Base-by-base conservation (phyloP, 2,888 invertebrate genomes). In the Smittia sp. region DNA sequence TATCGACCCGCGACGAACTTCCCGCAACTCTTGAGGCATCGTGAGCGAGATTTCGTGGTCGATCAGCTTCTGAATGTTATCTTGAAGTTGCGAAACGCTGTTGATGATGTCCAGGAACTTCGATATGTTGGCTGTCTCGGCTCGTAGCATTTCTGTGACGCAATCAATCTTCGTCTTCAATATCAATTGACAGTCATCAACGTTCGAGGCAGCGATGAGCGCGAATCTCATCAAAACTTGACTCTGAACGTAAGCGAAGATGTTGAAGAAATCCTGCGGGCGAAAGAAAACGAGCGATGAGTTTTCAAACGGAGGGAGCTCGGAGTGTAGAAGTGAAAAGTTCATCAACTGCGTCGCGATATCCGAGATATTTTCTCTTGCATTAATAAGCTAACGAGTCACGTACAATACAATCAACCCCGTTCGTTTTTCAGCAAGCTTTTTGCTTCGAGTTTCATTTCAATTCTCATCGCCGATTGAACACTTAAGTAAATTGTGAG, bases 231-330 rank as follows among this genome's bases (percentile, higher is more conserved):
- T 75, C 27, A 83, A 75, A 75, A 80, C 82, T 76, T 82, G 82
- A 6, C 82, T 82, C 76, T 82, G 82, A 46, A 82, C 81, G 75
- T 82, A 82, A 20, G 82, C 80, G 73, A 82, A 82, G 27, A 82
- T 82, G 74, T 82, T 82, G 76, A 81, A 81, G 74, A 82, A 82
- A 73, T 81, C 81, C 82, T 82, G 75, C 6, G 75, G n/a, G n/a
- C n/a, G n/a, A n/a, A 75, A 13, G 1, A 27, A 65, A 27, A 38
- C n/a, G 15, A 65, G 15, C n/a, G 27, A 32, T 13, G 9, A 13
- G 15, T 32, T 32, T 67, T 67, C 22, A 67, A 67, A 67, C 1
- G 27, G 24, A 6, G 15, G n/a, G 58, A 18, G 15, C 58, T 22
- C 4, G 4, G 11, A 58, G 63, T 63, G 63, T 22, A 46, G 46